Evolutionary conservation across 2,888 invertebrate species (phyloP), one percentile per base, ranked within the genome.

Genomic region (Acanthosoma haemorrhoidale): DNA sequence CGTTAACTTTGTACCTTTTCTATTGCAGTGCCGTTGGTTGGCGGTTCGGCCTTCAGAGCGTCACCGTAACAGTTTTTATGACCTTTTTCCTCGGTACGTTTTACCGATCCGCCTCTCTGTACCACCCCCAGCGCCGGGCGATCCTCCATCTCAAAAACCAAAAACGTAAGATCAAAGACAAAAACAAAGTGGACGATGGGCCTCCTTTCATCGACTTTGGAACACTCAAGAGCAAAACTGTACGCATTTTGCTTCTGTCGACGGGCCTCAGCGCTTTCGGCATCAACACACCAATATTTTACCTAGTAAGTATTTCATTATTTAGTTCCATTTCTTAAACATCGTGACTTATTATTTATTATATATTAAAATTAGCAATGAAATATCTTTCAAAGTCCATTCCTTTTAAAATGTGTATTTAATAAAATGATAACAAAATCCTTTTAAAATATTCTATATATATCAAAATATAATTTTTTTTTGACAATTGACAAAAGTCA

Each of bases 61-160:
- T 93, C 38, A 92, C 93, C n/a, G 91, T 90, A 58, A 87, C 89
- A 15, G 87, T 92, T 39, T 90, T 92, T 76, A 82, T 89, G 60
- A 91, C 92, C 0, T 92, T 93, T 79, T 88, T 93, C 77, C 84
- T 93, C 32, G 93, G 92, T 67, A 91, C 91, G 4, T 90, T 92
- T 81, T 94, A 93, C 81, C 87, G 94, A 34, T 92, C 92, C 5
- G 92, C 93, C 0, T 92, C 92, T 0, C 83, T 94, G 8, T 94
- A 94, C 80, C 93, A 94, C 79, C 93, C 93, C 0, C 91, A 93
- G 79, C 81, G 93, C 70, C 84, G 92, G 72, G 93, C 92, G 71
- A 93, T 94, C 76, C 83, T 94, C 43, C 93, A 94, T 80, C 86
- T 94, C 77, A 94, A 93, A 81, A 92, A 91, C 80, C 92, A 93